These are phyloP conservation scores for Sparidentex hasta DNA, from an alignment of 2,797 vertebrate species.

Conservation along the genomic window DNA sequence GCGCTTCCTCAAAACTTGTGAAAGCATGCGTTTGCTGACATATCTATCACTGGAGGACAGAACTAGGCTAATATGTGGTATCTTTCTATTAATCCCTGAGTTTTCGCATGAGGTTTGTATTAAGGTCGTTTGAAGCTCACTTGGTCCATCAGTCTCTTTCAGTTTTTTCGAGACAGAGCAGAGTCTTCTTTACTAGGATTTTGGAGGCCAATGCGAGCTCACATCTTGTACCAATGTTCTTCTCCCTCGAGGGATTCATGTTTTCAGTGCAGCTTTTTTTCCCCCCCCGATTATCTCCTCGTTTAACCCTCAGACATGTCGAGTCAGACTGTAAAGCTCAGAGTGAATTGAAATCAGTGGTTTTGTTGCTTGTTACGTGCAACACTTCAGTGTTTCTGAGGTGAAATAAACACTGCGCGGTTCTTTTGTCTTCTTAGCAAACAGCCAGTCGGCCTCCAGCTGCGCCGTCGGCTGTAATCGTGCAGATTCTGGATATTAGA, in stretches of 20 bases:
- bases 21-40: background rate
- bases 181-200: too few species aligned
- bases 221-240: too few species aligned
- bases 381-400: background rate
- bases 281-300: too few species aligned
- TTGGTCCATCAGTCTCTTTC: too few species aligned
- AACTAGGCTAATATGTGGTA: too few species aligned
- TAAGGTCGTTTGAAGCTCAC: too few species aligned
- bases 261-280: too few species aligned
- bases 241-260: too few species aligned
- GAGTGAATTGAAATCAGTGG: background rate
- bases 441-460: too few species aligned
- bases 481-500: background rate
- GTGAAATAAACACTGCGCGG: background rate
- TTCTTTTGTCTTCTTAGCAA: background rate
- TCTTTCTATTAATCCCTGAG: too few species aligned
- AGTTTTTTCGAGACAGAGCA: too few species aligned
- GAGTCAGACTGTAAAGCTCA: background rate
- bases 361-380: background rate
- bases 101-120: background rate
- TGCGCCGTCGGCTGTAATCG: background rate
- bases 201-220: too few species aligned
- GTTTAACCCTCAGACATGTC: background rate
- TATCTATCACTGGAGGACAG: background rate
- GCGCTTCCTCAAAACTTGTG: constrained; percentile 20